These are phyloP conservation scores for Picus viridis DNA, from an alignment of 2,797 vertebrate species.

Conservation along the genomic window DNA sequence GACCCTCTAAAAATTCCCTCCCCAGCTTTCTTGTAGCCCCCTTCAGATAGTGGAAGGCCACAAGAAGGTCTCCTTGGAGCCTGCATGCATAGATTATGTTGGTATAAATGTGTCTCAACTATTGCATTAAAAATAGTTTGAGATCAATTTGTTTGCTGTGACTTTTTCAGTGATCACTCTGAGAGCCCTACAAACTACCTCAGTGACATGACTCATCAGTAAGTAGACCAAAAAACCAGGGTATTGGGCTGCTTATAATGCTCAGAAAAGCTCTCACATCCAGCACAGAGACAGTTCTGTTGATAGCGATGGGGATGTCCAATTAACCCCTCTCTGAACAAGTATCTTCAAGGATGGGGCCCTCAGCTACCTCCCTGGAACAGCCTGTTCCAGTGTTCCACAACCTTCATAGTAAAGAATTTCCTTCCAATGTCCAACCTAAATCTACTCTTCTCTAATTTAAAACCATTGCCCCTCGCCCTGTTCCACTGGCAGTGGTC, in stretches of 20 bases:
- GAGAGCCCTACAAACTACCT: not conserved
- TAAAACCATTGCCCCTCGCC: too few species aligned
- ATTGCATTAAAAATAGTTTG: not conserved
- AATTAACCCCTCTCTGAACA: not conserved
- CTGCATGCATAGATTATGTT: not conserved
- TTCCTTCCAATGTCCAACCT: too few species aligned
- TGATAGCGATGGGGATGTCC: not conserved
- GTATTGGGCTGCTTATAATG: not conserved
- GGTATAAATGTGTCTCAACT: not conserved
- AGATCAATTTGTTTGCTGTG: not conserved
- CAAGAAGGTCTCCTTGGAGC: too few species aligned
- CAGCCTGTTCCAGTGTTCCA: too few species aligned
- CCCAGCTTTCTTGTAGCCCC: too few species aligned
- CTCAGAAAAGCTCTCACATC: not conserved
- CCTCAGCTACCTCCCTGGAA: too few species aligned
- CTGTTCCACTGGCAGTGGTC: too few species aligned
- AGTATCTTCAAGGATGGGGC: not conserved
- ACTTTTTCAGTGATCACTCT: not conserved
- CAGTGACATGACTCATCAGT: not conserved
- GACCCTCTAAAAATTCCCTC: too few species aligned
- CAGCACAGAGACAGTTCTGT: not conserved
- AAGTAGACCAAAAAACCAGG: not conserved
- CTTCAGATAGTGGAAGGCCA: too few species aligned
- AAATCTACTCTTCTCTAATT: too few species aligned
- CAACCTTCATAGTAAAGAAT: too few species aligned